Evolutionary conservation across 1,140 invertebrate genomes (phyloP), one percentile per base, ranked within the genome.

Genomic region (Euborellia annulipes): DNA sequence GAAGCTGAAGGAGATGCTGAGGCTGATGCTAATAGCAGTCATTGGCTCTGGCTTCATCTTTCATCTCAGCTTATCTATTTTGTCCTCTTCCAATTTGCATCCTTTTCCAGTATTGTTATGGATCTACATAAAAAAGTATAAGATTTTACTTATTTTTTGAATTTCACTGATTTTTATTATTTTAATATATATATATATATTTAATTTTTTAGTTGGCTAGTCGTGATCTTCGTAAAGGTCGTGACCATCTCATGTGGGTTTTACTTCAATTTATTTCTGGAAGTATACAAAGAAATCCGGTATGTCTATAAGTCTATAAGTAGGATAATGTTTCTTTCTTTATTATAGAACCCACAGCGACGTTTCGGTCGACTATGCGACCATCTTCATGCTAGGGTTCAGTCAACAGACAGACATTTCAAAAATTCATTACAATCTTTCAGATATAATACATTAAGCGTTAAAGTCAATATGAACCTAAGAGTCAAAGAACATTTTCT

Each of bases 181-280:
- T 36, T 18, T 19, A 8, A 46, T 43, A 51, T 37, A 40, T 37
- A 40, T 40, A 47, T n/a, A 23, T 41, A 9, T 41, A 49, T 48
- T 53, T 50, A 46, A 54, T 46, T 46, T 47, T 55, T n/a, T n/a
- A 83, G 78, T 62, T 93, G 7, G 75, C 80, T 22, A 78, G 79
- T 6, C 70, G 78, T 53, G 85, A 89, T 57, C 71, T 90, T 54
- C 74, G 81, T 40, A 89, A 88, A 64, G 90, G 90, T 0, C 66
- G 92, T 40, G 91, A 97, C 66, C 88, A 95, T 55, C 63, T 97
- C 0, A 96, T 96, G 91, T 97, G 92, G 92, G 84, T 92, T 3
- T 64, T 97, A n/a, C 62, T 97, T 6, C 92, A 96, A 63, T 96
- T 93, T 58, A 92, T 96, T 49, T 95, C 91, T 2, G 90, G 91